Conservation (phyloP, 2,888 invertebrate species). For the Apamea monoglypha region DNA sequence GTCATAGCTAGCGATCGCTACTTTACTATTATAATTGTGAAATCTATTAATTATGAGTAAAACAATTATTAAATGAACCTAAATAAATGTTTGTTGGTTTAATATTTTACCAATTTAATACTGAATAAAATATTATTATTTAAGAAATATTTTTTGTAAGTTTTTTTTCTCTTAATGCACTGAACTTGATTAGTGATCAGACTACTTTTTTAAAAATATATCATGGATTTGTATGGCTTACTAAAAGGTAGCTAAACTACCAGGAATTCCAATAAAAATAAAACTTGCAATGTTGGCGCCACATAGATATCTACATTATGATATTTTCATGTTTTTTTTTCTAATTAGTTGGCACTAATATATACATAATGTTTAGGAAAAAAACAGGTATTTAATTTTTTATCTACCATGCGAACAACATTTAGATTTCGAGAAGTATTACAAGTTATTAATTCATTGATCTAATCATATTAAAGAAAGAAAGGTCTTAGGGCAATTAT, state of each 20-base stretch:
- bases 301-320: slow-evolving; percentile 8
- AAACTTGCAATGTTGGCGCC: slow-evolving; percentile 30
- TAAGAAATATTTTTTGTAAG: background rate
- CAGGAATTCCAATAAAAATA: slow-evolving; percentile 6
- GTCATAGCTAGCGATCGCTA: background rate
- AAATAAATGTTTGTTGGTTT: background rate
- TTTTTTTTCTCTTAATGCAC: background rate
- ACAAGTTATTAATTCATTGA: background rate
- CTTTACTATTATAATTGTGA: background rate
- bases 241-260: slow-evolving; percentile 8
- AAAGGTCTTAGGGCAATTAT: background rate
- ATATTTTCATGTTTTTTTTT: slow-evolving; percentile 19
- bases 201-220: background rate
- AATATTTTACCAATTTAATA: no score
- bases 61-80: background rate
- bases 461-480: background rate
- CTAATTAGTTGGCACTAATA: background rate
- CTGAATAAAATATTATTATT: no score
- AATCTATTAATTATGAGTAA: background rate
- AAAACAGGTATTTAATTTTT: background rate
- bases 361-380: background rate
- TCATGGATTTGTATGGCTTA: background rate
- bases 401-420: background rate
- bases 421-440: background rate
- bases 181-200: no score